A percentile compares a stretch with the other conserved stretches of the same genome.
These are phyloP conservation scores for Platorchestia sp. DNA, from an alignment of 1,140 invertebrate genomes.

Conservation along the genomic window DNA sequence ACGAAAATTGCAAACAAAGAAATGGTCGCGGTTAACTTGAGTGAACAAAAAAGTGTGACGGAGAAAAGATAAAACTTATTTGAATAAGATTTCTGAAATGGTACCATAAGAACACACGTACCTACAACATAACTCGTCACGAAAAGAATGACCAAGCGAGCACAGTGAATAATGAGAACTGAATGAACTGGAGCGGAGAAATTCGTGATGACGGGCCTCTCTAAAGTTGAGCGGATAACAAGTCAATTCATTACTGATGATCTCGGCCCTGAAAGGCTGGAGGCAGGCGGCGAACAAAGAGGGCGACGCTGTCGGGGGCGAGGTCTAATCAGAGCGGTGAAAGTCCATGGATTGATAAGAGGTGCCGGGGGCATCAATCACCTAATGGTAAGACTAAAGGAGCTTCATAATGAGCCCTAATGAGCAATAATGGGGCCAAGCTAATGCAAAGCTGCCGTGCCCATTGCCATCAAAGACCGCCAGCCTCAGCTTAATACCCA, in stretches of 20 bases:
- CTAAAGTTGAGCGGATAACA: not conserved
- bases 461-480: slow-evolving; percentile 28
- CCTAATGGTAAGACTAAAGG: slow-evolving; percentile 37
- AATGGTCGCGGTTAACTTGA: not conserved
- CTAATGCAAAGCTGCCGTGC: slow-evolving; percentile 31
- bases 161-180: not conserved
- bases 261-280: not conserved
- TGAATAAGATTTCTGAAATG: no score
- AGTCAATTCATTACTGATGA: slow-evolving; percentile 9
- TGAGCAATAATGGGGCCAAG: slow-evolving; percentile 29
- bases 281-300: not conserved
- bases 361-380: not conserved
- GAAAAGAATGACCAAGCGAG: not conserved
- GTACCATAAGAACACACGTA: no score
- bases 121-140: no score
- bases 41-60: not conserved
- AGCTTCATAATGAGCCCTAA: slow-evolving; percentile 35
- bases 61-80: not conserved
- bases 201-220: not conserved
- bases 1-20: not conserved
- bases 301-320: not conserved
- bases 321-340: slow-evolving; percentile 15
- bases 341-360: slow-evolving; percentile 27
- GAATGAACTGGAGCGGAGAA: not conserved
- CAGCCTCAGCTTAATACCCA: not conserved